Evolutionary conservation across 2,113 vertebrate species (phyloP), one percentile per base, ranked within the genome.

Genomic region (Oreochromis spilurus): DNA sequence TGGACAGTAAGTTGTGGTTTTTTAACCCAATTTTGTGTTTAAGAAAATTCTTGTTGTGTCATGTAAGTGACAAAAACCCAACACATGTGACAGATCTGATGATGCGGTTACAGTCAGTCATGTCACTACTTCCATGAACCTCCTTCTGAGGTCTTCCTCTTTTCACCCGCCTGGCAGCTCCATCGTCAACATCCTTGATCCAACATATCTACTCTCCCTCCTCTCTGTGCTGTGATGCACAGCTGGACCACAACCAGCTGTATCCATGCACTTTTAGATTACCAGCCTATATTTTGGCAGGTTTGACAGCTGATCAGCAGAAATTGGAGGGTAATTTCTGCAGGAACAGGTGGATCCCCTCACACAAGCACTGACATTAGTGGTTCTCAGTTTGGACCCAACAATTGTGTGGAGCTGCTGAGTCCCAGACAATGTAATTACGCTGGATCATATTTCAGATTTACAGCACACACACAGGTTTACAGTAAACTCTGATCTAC

Each of bases 81-180:
- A 43, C 38, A 70, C 65, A 65, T 62, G n/a, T 67, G 65, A 72
- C 38, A 72, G 8, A 43, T 72, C 2, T 4, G 21, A 72, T 72
- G 0, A 67, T 0, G 34, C 11, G 0, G 3, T 17, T 1, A 53
- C 38, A 24, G 12, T 14, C 11, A 24, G 38, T 45, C 21, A 0
- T 3, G 67, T 67, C 34, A n/a, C n/a, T n/a, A n/a, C n/a, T n/a
- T n/a, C n/a, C n/a, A n/a, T n/a, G n/a, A n/a, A n/a, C n/a, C n/a
- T n/a, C n/a, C n/a, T n/a, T n/a, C n/a, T n/a, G n/a, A n/a, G n/a
- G n/a, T n/a, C n/a, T n/a, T n/a, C n/a, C n/a, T n/a, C n/a, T n/a
- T n/a, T n/a, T n/a, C n/a, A n/a, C n/a, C n/a, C n/a, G n/a, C n/a
- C n/a, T n/a, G n/a, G n/a, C n/a, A n/a, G n/a, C n/a, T n/a, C n/a